phyloP scores from a whole-genome alignment of 1,140 invertebrate genomes.

The Lucilia sericata region DNA sequence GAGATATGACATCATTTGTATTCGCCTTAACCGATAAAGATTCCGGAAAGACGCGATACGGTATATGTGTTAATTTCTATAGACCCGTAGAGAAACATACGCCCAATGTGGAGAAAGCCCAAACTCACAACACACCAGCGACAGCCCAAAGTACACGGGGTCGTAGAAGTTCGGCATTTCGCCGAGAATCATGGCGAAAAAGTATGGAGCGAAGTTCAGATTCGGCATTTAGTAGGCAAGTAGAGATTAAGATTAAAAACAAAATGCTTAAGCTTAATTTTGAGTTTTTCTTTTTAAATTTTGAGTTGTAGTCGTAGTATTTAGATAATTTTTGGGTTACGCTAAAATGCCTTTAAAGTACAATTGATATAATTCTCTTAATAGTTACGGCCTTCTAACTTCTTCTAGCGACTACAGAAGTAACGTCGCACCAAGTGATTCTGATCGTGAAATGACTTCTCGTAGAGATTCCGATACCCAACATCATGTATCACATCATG shows the following conservation, averaged over 20 bases:
- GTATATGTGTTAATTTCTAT: conserved; percentile 99
- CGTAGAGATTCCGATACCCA: conserved; percentile 74
- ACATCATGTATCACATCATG: conserved; percentile 51
- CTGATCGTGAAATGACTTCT: conserved; percentile 82
- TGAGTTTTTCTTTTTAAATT: background rate
- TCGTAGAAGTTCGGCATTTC: conserved; percentile 74
- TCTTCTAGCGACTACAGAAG: conserved; percentile 90
- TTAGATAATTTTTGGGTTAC: background rate
- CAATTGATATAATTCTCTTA: conserved; percentile 58
- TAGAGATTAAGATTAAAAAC: conserved; percentile 47
- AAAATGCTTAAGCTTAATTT: background rate
- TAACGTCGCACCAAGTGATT: conserved; percentile 88
- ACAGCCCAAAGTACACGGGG: conserved; percentile 54
- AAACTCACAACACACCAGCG: conserved; percentile 54
- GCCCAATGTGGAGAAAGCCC: conserved; percentile 49
- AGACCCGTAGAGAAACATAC: conserved; percentile 81
- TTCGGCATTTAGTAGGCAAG: conserved; percentile 91
- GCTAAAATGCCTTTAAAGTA: conserved; percentile 13
- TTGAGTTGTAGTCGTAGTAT: background rate
- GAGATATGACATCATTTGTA: conserved; percentile 96
- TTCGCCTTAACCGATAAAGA: conserved; percentile 99
- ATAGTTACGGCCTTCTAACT: conserved; percentile 68
- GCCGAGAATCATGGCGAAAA: conserved; percentile 88
- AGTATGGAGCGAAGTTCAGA: conserved; percentile 92
- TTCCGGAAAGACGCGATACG: conserved; percentile 90